Conservation (phyloP, 2,113 vertebrate genomes). For the Heterochromis multidens region DNA sequence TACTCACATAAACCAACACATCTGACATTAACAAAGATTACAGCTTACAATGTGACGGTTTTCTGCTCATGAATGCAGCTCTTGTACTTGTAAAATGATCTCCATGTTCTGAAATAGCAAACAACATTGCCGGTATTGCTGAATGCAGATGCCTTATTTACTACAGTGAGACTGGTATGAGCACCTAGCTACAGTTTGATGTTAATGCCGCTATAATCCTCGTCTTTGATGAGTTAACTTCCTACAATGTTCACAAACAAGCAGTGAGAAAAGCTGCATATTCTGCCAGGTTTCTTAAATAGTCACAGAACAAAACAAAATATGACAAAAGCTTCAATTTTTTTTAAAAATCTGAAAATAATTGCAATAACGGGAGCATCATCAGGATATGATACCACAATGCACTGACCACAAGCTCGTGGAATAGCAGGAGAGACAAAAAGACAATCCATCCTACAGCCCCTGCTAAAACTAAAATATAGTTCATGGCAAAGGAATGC, state of each 20-base stretch:
- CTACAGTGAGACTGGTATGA: conserved; percentile 38
- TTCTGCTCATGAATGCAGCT: conserved; percentile 18
- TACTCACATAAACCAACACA: conserved; percentile 56
- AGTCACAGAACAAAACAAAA: neutral
- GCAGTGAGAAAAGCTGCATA: conserved; percentile 30
- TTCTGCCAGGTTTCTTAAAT: conserved; percentile 35
- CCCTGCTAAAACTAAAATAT: conserved; percentile 29
- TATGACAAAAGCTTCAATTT: neutral
- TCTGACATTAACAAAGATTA: conserved; percentile 57
- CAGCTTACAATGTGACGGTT: conserved; percentile 39
- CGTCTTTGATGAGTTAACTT: neutral
- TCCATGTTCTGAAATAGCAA: neutral
- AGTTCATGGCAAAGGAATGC: conserved; percentile 55
- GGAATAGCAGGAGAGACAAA: conserved; percentile 45
- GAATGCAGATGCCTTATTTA: conserved; percentile 6
- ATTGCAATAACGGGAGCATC: neutral
- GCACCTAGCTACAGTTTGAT: conserved; percentile 29
- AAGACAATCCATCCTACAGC: conserved; percentile 9
- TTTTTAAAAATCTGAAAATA: neutral
- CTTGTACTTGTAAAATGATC: neutral
- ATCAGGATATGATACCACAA: conserved; percentile 7
- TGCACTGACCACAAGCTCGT: conserved; percentile 28
- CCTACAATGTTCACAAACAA: conserved; percentile 13
- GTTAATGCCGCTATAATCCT: conserved; percentile 27
- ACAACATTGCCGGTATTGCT: conserved; percentile 39